Evolutionary conservation across 2,113 vertebrate species (phyloP), one percentile per base, ranked within the genome.

Genomic region (Nansenia antarctica): DNA sequence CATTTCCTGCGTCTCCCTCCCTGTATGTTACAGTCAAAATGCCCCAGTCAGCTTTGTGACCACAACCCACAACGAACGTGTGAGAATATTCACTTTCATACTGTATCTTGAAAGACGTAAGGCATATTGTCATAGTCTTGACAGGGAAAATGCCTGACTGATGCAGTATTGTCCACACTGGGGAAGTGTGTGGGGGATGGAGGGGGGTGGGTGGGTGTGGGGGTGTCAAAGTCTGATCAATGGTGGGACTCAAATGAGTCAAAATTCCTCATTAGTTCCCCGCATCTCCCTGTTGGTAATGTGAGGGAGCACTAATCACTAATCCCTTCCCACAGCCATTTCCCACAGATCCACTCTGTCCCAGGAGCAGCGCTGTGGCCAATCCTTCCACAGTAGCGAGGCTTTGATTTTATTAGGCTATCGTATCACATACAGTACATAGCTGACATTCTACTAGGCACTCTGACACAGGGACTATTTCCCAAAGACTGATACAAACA

Each of bases 271-370:
- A 84, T 71, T 88, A 77, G 65, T 78, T 89, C 89, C 67, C 65
- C 62, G 79, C 85, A 85, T 74, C 78, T 65, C 81, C 67, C 62
- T 65, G 70, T 72, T 69, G 42, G 73, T 75, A 73, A 73, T 69
- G 42, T 79, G 80, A 88, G 81, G 52, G 87, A 85, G 85, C n/a
- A n/a, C n/a, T n/a, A n/a, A n/a, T n/a, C n/a, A n/a, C 75, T 77
- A 80, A 81, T 86, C 85, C 68, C 84, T 92, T 93, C 88, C 87
- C 86, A 91, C 84, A 89, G 61, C 52, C 76, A 60, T 81, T 88
- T 89, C 83, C 84, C 86, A 89, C 82, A 88, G 62, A 73, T 65
- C 35, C 18, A 45, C 39, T 60, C 63, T 31, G 20, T 72, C 73
- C 82, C 76, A 74, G 65, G 69, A 77, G 79, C 73, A 72, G 72